Evolutionary conservation across 2,797 vertebrate genomes (phyloP).

Genomic region (Serranus cabrilla): DNA sequence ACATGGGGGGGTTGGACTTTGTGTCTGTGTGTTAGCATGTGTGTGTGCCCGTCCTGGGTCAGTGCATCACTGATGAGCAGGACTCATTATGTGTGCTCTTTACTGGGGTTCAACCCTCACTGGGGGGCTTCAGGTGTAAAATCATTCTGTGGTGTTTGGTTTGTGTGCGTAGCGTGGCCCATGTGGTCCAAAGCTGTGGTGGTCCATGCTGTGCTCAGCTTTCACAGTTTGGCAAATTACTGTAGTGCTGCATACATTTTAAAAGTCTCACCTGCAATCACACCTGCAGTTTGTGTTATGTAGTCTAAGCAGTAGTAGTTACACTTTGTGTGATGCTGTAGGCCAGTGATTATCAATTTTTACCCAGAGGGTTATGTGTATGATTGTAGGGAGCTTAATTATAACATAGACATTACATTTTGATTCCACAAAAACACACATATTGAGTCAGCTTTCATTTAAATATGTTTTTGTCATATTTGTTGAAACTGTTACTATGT

Average conservation of each 20-base stretch:
- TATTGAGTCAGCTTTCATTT: too few species aligned
- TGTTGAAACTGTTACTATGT: too few species aligned
- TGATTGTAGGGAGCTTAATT: too few species aligned
- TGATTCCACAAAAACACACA: too few species aligned
- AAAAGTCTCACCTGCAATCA: constrained; percentile 25
- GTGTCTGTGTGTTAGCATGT: constrained; percentile 16
- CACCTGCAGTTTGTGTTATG: constrained; percentile 24
- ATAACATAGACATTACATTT: too few species aligned
- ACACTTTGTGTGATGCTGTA: not conserved
- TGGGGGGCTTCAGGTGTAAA: constrained; percentile 63
- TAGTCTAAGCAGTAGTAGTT: not conserved
- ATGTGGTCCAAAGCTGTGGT: constrained; percentile 20
- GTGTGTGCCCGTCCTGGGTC: constrained; percentile 63
- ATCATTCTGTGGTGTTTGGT: constrained; percentile 20
- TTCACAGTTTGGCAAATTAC: constrained; percentile 35
- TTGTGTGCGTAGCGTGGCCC: not conserved
- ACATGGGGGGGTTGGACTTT: constrained; percentile 19
- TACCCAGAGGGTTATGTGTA: too few species aligned
- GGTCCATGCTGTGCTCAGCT: constrained; percentile 21
- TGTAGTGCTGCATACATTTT: constrained; percentile 16
- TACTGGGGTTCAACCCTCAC: constrained; percentile 42
- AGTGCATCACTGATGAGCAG: constrained; percentile 68
- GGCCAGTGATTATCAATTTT: too few species aligned
- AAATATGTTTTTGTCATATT: too few species aligned
- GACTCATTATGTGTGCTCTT: constrained; percentile 65